A percentile compares a stretch with the other conserved stretches of the same genome.
Evolutionary conservation across 2,888 invertebrate species (phyloP).

Genomic region (Trissoscelio sp.): DNA sequence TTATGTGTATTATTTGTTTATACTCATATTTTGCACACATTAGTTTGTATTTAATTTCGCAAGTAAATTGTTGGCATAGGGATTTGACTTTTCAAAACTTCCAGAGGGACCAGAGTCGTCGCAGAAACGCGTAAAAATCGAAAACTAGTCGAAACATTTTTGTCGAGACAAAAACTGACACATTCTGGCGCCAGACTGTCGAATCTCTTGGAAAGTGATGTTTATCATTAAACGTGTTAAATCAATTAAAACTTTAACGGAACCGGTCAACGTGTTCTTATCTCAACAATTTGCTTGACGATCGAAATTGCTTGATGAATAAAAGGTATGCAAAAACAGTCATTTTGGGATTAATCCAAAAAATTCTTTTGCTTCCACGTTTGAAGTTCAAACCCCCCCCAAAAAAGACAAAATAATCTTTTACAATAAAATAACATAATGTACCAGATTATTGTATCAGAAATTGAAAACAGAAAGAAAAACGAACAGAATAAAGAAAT

Average conservation of each 20-base stretch:
- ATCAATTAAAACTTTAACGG: constrained; percentile 76
- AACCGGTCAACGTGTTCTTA: constrained; percentile 72
- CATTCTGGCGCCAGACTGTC: constrained; percentile 72
- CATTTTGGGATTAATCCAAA: constrained; percentile 22
- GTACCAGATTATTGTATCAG: no score
- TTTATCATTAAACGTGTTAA: constrained; percentile 73
- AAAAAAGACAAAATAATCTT: no score
- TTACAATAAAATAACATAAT: no score
- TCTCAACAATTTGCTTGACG: constrained; percentile 71
- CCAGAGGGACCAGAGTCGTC: constrained; percentile 2
- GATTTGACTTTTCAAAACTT: background rate
- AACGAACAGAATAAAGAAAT: no score
- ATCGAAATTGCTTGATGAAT: constrained; percentile 67
- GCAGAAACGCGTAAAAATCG: constrained; percentile 58
- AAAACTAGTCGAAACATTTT: constrained; percentile 67
- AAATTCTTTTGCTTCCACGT: background rate
- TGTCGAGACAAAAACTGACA: constrained; percentile 72
- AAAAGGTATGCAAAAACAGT: constrained; percentile 60
- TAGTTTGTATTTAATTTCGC: no score
- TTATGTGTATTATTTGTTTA: no score
- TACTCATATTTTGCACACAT: no score
- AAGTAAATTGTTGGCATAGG: no score
- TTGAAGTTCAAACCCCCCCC: no score
- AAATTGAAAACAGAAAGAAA: no score
- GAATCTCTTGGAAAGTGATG: constrained; percentile 71